Evolutionary conservation across 2,888 invertebrate genomes (phyloP).

Genomic region (Caenorhabditis japonica): DNA sequence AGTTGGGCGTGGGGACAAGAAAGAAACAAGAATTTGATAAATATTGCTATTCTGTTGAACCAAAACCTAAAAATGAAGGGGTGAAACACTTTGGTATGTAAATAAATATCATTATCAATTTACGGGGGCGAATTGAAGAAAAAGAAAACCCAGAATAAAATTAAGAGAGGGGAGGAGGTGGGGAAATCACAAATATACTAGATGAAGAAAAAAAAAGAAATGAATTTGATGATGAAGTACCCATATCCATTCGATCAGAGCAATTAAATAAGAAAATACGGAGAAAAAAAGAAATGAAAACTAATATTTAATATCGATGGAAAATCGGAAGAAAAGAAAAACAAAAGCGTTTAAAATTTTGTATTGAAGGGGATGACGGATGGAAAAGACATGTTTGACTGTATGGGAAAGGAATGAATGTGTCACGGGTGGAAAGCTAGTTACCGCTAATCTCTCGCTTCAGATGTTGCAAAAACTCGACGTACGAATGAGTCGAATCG

Average conservation of each 20-base stretch:
- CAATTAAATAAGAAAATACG: constrained; percentile 19
- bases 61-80: constrained; percentile 11
- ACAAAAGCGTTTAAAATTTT: constrained; percentile 12
- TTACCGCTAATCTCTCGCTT: constrained; percentile 67
- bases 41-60: constrained; percentile 29
- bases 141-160: constrained; percentile 5
- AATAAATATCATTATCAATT: too few relatives aligned
- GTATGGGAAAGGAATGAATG: constrained; percentile 22
- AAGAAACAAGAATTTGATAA: constrained; percentile 20
- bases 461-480: constrained; percentile 94
- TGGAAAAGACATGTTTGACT: background rate
- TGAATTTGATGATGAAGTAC: constrained; percentile 27
- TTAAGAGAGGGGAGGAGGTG: background rate
- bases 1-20: too few relatives aligned
- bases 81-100: constrained; percentile 20
- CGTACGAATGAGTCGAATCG: constrained; percentile 93
- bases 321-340: constrained; percentile 15
- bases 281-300: constrained; percentile 4
- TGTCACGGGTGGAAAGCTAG: constrained; percentile 24
- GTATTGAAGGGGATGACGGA: background rate
- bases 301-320: too few relatives aligned
- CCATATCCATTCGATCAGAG: constrained; percentile 48
- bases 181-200: constrained; percentile 37
- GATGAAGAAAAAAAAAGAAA: constrained; percentile 10
- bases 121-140: constrained; percentile 10